phyloP scores from a whole-genome alignment of 1,140 invertebrate genomes.

The Tribolium madens region DNA sequence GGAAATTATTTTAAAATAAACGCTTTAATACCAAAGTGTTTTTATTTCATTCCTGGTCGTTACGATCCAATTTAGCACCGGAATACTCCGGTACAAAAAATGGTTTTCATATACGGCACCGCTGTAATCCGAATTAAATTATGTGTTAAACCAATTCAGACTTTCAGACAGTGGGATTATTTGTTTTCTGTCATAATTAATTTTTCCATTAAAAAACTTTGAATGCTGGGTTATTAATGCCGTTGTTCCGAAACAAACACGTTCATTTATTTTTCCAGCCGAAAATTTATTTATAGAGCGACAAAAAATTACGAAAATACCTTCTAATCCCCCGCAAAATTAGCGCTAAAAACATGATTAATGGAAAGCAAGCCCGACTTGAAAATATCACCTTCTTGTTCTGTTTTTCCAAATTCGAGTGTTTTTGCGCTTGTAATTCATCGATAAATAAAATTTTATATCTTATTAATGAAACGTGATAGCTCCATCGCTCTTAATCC shows the following conservation, averaged over 20 bases:
- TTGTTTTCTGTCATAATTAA: constrained; percentile 48
- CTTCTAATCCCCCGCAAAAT: constrained; percentile 19
- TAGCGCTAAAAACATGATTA: constrained; percentile 28
- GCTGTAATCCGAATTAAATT: constrained; percentile 49
- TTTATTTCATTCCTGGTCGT: constrained; percentile 32
- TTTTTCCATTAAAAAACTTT: constrained; percentile 45
- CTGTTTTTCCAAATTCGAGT: too few relatives aligned
- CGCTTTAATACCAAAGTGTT: constrained; percentile 26
- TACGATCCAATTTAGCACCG: constrained; percentile 35
- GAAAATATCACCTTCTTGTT: constrained; percentile 32
- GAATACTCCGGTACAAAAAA: constrained; percentile 36
- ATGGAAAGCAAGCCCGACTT: background rate
- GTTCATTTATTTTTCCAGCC: constrained; percentile 13
- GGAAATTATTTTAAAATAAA: constrained; percentile 37
- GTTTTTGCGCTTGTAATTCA: too few relatives aligned
- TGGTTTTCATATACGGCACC: constrained; percentile 27
- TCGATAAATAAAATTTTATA: too few relatives aligned
- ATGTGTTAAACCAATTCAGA: constrained; percentile 49
- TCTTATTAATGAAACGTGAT: too few relatives aligned
- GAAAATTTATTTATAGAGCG: constrained; percentile 24
- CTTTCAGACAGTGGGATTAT: constrained; percentile 47
- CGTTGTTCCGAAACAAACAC: constrained; percentile 37
- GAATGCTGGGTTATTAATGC: constrained; percentile 28
- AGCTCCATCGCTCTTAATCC: too few relatives aligned
- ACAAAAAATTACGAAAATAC: constrained; percentile 21